Conservation (phyloP, 2,113 vertebrate species). For the Solea senegalensis region DNA sequence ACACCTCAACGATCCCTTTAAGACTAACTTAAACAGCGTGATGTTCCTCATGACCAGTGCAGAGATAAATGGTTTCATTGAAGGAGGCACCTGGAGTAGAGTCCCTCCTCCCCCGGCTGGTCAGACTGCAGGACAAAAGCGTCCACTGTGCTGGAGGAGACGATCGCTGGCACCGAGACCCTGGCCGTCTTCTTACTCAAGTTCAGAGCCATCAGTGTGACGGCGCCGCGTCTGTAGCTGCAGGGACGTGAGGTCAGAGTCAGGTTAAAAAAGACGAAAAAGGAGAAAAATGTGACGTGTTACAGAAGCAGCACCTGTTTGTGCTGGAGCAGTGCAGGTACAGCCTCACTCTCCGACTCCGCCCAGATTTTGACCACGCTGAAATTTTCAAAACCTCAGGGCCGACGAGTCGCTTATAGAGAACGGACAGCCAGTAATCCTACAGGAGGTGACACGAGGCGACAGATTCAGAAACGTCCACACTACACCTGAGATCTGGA, state of each 20-base stretch:
- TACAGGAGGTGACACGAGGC: slow-evolving; percentile 34
- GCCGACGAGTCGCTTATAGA: slow-evolving; percentile 93
- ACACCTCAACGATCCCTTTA: not conserved
- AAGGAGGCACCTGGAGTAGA: slow-evolving; percentile 86
- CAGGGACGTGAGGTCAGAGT: slow-evolving; percentile 36
- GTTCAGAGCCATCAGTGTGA: slow-evolving; percentile 90
- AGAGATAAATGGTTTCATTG: slow-evolving; percentile 23
- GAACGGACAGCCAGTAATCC: slow-evolving; percentile 96
- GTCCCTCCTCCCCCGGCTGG: slow-evolving; percentile 73
- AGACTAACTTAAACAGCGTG: not conserved
- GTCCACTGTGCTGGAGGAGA: slow-evolving; percentile 80
- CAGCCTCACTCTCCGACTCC: slow-evolving; percentile 75
- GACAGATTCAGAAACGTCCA: too few species aligned
- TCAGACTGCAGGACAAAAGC: slow-evolving; percentile 87
- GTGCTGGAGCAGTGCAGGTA: slow-evolving; percentile 90
- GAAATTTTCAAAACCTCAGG: slow-evolving; percentile 81
- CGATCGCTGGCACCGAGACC: slow-evolving; percentile 72
- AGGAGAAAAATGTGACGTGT: not conserved
- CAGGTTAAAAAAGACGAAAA: not conserved
- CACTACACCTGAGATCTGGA: too few species aligned
- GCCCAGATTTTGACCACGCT: slow-evolving; percentile 26
- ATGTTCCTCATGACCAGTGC: not conserved
- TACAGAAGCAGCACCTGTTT: slow-evolving; percentile 79
- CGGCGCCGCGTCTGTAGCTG: slow-evolving; percentile 84
- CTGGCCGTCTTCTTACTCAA: slow-evolving; percentile 76